Evolutionary conservation across 2,797 vertebrate species (phyloP), one percentile per base, ranked within the genome.

Genomic region (Dipus sagitta): DNA sequence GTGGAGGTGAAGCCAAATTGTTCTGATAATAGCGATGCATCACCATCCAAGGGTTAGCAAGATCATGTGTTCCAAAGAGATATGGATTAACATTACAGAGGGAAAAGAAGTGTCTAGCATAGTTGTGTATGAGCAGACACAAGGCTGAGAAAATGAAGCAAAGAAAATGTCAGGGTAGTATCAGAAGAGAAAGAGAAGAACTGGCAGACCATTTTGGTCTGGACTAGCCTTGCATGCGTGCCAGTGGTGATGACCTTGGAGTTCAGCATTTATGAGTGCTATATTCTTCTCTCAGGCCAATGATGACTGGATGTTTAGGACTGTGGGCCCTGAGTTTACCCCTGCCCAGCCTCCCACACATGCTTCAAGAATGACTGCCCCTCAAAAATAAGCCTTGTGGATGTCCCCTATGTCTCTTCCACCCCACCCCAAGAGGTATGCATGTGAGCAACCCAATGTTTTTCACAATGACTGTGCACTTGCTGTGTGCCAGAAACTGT

Each of bases 111-210:
- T n/a, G 1, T 75, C 34, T 30, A 21, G 82, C 21, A 82, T 17
- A 60, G 23, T 74, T 76, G 42, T 71, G 26, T 76, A 65, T 85
- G 71, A 64, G 34, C 58, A 91, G 60, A 86, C 30, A 68, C 14
- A 88, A 24, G 30, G 34, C 67, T 79, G 65, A 91, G 72, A 76
- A 93, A 76, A 86, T 3, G 34, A 82, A 80, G 30, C 52, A 38
- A 67, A 81, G 77, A 83, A 86, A 92, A 93, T 14, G 32, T 71
- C 60, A 88, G 32, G 64, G 24, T 8, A 67, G 1, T 32, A 32
- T n/a, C 2, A 38, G 18, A 15, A 34, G 18, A 70, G 64, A 78
- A 76, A 87, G 42, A n/a, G 88, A 77, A 92, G 64, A 79, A 26
- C n/a, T n/a, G 88, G 14, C 26, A 68, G 34, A 71, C 30, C 6